Conservation (phyloP, 2,113 vertebrate species). For the Emydura subglobosa region DNA sequence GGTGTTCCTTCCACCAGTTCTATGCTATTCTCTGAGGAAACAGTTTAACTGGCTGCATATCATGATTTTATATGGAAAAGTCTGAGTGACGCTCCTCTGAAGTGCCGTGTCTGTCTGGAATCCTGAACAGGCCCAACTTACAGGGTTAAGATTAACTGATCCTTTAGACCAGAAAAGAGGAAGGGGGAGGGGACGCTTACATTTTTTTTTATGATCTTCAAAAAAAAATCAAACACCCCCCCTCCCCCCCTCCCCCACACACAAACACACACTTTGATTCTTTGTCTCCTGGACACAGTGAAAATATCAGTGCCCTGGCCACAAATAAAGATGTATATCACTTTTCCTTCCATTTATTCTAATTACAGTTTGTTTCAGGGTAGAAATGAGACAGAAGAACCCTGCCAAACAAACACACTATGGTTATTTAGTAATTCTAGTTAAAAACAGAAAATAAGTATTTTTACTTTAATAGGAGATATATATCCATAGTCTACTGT, state of each 20-base stretch:
- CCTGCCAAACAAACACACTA: rapidly evolving
- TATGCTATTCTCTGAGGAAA: neutral
- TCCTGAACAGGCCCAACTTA: neutral
- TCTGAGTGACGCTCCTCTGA: neutral
- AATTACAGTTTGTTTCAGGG: neutral
- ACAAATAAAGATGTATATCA: neutral
- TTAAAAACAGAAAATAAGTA: neutral
- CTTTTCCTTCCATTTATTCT: neutral
- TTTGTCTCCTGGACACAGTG: neutral
- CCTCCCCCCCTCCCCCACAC: too few relatives aligned
- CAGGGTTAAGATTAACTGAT: slow-evolving; percentile 28
- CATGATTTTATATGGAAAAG: neutral
- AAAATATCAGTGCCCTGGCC: neutral
- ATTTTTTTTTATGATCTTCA: neutral
- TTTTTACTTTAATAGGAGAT: neutral
- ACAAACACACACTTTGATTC: neutral
- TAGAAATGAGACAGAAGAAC: neutral
- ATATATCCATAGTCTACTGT: neutral
- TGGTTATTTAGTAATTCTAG: neutral
- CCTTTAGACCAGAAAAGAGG: neutral
- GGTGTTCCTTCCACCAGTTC: neutral
- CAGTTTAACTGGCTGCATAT: neutral
- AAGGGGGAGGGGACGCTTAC: neutral
- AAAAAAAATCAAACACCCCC: too few relatives aligned
- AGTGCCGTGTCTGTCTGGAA: slow-evolving; percentile 13